phyloP scores from a whole-genome alignment of 2,113 vertebrate species.

The Conger conger region DNA sequence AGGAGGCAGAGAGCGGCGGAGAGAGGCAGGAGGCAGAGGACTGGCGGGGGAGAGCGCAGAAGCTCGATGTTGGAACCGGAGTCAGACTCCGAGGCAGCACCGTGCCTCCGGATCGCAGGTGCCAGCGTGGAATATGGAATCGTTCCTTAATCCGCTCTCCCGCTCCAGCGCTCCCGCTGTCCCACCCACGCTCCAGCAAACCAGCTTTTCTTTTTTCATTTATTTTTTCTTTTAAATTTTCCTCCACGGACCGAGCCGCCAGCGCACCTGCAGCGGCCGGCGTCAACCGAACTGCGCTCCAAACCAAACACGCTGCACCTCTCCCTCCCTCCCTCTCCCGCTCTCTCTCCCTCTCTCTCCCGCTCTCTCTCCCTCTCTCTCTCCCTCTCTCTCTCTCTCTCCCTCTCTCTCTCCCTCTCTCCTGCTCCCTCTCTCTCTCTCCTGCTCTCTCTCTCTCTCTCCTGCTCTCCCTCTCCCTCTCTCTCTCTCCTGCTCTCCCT shows the following conservation, averaged over 20 bases:
- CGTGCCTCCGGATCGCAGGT: slow-evolving; percentile 50
- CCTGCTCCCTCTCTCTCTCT: not conserved
- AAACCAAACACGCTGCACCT: slow-evolving; percentile 19
- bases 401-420: not conserved
- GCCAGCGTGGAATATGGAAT: slow-evolving; percentile 66
- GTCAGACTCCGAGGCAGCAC: slow-evolving; percentile 27
- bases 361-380: not conserved
- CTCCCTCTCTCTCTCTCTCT: slow-evolving; percentile 25
- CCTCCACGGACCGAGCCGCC: slow-evolving; percentile 8
- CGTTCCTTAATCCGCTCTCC: not conserved
- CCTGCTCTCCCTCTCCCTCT: not conserved
- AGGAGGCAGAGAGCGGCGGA: not conserved
- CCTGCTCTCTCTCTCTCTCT: not conserved
- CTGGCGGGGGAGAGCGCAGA: not conserved
- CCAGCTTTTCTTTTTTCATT: not conserved
- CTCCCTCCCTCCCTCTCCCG: not conserved
- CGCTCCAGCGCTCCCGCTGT: not conserved
- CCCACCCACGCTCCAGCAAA: slow-evolving; percentile 14
- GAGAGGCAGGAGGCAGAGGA: not conserved
- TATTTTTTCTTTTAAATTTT: slow-evolving; percentile 17
- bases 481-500: not conserved
- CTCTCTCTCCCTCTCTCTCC: not conserved
- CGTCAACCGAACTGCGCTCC: slow-evolving; percentile 30
- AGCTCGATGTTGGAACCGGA: slow-evolving; percentile 14
- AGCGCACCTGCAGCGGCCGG: slow-evolving; percentile 26